These are phyloP conservation scores for Zaprionus vittiger DNA, from an alignment of 1,140 invertebrate genomes.

Conservation along the genomic window DNA sequence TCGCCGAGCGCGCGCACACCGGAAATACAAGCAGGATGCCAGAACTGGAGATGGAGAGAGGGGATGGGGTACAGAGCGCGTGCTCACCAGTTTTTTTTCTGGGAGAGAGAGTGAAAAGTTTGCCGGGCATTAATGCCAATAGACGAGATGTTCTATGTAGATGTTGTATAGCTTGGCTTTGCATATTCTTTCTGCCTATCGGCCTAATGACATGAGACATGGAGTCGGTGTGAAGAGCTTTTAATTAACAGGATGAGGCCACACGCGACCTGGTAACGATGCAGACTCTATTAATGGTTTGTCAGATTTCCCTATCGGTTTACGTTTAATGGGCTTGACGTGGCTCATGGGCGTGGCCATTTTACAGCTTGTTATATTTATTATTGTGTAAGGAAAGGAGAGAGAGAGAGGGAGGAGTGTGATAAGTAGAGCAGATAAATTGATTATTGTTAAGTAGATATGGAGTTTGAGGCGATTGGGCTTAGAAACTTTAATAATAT, in stretches of 20 bases:
- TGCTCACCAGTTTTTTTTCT: constrained; percentile 23
- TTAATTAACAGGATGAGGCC: constrained; percentile 74
- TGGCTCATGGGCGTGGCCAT: constrained; percentile 26
- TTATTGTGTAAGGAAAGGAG: neutral
- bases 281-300: constrained; percentile 62
- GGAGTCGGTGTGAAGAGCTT: constrained; percentile 47
- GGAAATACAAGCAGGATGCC: constrained; percentile 79
- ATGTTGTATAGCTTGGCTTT: constrained; percentile 13
- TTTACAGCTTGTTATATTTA: constrained; percentile 33
- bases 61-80: constrained; percentile 49
- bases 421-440: neutral
- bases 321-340: constrained; percentile 30
- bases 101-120: constrained; percentile 40
- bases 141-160: constrained; percentile 3
- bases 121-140: constrained; percentile 37
- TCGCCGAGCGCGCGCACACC: constrained; percentile 70
- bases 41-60: constrained; percentile 19
- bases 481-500: too few species aligned
- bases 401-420: neutral
- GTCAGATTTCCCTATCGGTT: constrained; percentile 59
- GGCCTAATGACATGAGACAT: constrained; percentile 62
- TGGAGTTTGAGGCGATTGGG: too few species aligned
- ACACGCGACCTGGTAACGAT: constrained; percentile 53
- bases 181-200: constrained; percentile 39
- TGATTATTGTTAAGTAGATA: neutral